Evolutionary conservation across 1,140 invertebrate species (phyloP).

Genomic region (Akabosia matsudoensis): DNA sequence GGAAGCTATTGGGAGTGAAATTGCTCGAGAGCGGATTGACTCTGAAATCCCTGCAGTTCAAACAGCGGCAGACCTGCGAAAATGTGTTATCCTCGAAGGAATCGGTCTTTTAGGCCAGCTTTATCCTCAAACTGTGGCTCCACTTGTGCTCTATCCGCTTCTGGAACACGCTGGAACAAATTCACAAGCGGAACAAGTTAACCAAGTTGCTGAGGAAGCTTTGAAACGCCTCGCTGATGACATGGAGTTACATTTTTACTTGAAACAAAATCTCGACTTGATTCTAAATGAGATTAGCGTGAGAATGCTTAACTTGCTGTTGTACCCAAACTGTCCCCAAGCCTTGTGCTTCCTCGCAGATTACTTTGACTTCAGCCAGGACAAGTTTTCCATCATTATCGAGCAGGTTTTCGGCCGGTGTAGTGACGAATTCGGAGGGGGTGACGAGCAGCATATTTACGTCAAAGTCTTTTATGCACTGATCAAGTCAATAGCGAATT

Average conservation of each 20-base stretch:
- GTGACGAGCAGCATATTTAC: constrained; percentile 27
- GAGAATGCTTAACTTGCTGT: constrained; percentile 20
- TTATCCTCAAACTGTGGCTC: constrained; percentile 28
- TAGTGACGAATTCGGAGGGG: constrained; percentile 32
- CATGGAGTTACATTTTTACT: neutral
- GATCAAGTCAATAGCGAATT: constrained; percentile 30
- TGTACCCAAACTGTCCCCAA: constrained; percentile 33
- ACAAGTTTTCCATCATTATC: constrained; percentile 31
- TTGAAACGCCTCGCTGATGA: neutral
- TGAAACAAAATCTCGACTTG: constrained; percentile 31
- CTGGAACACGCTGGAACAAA: constrained; percentile 37
- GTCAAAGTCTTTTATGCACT: constrained; percentile 40
- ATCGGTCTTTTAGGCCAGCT: constrained; percentile 23
- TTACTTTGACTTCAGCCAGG: constrained; percentile 42
- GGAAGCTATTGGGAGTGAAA: neutral
- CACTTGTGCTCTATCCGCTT: constrained; percentile 34
- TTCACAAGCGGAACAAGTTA: neutral
- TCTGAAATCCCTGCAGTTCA: constrained; percentile 4
- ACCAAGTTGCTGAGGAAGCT: neutral
- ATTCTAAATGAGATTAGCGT: constrained; percentile 41
- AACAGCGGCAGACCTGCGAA: neutral
- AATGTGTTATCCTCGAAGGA: constrained; percentile 32
- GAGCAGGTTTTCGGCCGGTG: constrained; percentile 36
- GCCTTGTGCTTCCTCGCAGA: constrained; percentile 38
- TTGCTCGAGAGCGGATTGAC: neutral